These are phyloP conservation scores for Euschistus heros DNA, from an alignment of 1,140 invertebrate genomes.

Conservation along the genomic window DNA sequence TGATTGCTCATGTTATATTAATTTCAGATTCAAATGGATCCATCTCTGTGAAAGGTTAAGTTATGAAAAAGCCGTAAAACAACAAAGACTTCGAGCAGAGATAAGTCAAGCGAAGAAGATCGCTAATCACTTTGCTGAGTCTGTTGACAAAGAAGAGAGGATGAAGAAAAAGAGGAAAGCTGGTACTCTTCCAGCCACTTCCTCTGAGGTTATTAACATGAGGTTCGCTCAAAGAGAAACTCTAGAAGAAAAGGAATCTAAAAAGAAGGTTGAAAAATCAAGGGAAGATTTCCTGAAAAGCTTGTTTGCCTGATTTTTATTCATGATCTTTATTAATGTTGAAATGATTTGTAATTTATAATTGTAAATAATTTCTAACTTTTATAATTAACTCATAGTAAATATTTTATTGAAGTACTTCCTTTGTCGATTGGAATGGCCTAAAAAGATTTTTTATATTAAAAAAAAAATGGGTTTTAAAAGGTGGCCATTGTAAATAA, in stretches of 20 bases:
- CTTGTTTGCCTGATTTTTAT: slow-evolving; percentile 3
- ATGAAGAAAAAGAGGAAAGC: slow-evolving; percentile 22
- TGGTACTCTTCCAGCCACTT: not conserved
- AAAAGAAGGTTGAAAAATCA: slow-evolving; percentile 15
- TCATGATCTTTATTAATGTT: not conserved
- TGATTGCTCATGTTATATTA: not conserved
- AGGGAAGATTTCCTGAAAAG: slow-evolving; percentile 20
- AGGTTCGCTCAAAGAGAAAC: slow-evolving; percentile 26
- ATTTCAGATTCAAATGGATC: slow-evolving; percentile 81
- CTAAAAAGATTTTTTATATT: no score
- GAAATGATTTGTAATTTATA: not conserved
- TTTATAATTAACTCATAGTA: not conserved
- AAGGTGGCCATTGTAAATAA: no score
- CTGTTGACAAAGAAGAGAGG: slow-evolving; percentile 30
- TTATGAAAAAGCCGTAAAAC: slow-evolving; percentile 80
- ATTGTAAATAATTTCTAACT: not conserved
- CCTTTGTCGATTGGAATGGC: no score
- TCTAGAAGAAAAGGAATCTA: slow-evolving; percentile 25
- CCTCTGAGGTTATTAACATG: not conserved
- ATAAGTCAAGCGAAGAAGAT: slow-evolving; percentile 85
- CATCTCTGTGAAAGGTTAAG: slow-evolving; percentile 85
- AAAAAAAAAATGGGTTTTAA: no score
- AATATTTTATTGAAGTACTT: no score
- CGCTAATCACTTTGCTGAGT: slow-evolving; percentile 38
- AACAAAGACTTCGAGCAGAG: slow-evolving; percentile 76